These are phyloP conservation scores for Oryzias woworae DNA, from an alignment of 2,113 vertebrate species.

Conservation along the genomic window DNA sequence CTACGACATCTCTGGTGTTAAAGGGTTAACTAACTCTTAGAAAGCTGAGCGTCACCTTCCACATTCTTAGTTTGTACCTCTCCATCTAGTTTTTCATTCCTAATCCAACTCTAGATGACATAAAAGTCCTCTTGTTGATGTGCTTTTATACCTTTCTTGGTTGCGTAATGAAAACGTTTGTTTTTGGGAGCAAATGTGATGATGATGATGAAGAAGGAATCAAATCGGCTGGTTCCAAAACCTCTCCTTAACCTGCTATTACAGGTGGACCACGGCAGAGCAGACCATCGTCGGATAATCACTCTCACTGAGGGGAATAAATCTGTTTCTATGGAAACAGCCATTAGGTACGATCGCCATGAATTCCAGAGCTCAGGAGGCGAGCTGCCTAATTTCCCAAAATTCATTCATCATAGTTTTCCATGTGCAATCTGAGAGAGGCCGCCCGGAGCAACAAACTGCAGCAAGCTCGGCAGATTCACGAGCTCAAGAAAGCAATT, in stretches of 20 bases:
- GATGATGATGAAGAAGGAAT: not conserved
- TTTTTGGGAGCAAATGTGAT: no score
- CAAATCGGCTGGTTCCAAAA: not conserved
- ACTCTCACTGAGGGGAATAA: slow-evolving; percentile 42
- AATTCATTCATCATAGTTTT: slow-evolving; percentile 31
- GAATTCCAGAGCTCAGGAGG: slow-evolving; percentile 22
- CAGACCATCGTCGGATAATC: slow-evolving; percentile 49
- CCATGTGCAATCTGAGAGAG: not conserved
- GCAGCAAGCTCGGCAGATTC: no score
- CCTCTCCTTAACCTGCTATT: slow-evolving; percentile 11
- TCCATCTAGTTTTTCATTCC: no score
- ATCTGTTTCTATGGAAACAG: slow-evolving; percentile 65
- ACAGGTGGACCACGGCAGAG: slow-evolving; percentile 31
- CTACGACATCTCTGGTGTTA: no score
- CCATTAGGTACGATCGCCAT: slow-evolving; percentile 39
- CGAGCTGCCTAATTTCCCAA: slow-evolving; percentile 42
- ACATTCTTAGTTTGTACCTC: no score
- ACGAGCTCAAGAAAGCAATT: not conserved
- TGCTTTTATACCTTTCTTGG: no score
- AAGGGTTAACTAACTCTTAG: no score
- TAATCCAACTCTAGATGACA: no score
- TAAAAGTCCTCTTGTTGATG: no score
- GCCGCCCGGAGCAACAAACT: not conserved
- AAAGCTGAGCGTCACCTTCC: no score
- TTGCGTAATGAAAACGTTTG: no score